phyloP scores from a whole-genome alignment of 2,113 vertebrate genomes.

The Platichthys stellatus region DNA sequence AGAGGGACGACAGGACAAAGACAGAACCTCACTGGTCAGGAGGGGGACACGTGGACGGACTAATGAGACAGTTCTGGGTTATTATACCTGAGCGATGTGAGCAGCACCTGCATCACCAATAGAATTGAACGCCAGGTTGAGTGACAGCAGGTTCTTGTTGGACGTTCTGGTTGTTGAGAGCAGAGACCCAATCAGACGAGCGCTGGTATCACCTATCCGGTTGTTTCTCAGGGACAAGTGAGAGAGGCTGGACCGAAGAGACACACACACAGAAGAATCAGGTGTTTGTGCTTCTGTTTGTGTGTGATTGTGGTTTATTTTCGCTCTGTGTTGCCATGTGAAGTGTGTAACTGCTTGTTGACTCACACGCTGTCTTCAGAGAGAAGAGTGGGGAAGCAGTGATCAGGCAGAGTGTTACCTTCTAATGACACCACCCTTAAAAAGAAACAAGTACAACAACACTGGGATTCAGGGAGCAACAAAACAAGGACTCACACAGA shows the following conservation, averaged over 20 bases:
- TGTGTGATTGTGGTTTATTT: neutral
- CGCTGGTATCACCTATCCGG: constrained; percentile 79
- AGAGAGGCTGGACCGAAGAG: constrained; percentile 74
- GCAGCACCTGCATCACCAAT: constrained; percentile 85
- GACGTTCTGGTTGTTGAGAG: constrained; percentile 77
- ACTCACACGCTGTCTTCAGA: constrained; percentile 82
- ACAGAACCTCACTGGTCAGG: constrained; percentile 5
- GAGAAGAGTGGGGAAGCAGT: constrained; percentile 83
- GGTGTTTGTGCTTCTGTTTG: neutral
- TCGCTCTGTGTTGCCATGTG: neutral
- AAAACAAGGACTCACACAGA: neutral
- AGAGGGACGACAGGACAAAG: constrained; percentile 28
- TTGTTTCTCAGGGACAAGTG: constrained; percentile 88
- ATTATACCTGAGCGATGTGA: constrained; percentile 84
- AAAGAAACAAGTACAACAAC: constrained; percentile 7
- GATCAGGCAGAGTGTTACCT: constrained; percentile 82
- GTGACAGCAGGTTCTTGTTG: constrained; percentile 81
- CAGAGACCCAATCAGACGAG: constrained; percentile 81
- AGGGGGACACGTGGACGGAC: neutral
- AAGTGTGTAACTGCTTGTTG: neutral
- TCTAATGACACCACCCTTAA: constrained; percentile 85
- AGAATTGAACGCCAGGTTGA: constrained; percentile 89
- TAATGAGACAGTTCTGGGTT: neutral
- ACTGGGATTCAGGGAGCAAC: neutral
- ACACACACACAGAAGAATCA: neutral